phyloP scores from a whole-genome alignment of 2,797 vertebrate species.

The Acanthurus lineatus region DNA sequence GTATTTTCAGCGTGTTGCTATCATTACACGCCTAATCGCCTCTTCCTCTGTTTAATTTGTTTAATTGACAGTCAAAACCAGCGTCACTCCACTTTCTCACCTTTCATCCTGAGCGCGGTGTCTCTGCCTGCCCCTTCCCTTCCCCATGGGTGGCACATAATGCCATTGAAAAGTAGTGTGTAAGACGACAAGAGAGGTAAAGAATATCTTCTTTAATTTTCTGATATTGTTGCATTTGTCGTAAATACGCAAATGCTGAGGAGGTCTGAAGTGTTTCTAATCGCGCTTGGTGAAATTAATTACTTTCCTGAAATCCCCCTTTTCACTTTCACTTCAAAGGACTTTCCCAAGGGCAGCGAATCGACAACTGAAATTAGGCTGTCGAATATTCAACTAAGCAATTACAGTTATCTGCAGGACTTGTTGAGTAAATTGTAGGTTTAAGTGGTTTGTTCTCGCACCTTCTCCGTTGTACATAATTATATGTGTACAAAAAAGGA shows the following conservation, averaged over 20 bases:
- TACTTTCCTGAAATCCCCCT: conserved; percentile 80
- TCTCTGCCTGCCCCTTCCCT: conserved; percentile 15
- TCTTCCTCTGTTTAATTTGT: conserved; percentile 35
- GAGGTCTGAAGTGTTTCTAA: conserved; percentile 84
- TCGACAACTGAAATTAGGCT: conserved; percentile 84
- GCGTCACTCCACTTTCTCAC: conserved; percentile 40
- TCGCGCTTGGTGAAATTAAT: conserved; percentile 84
- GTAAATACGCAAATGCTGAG: conserved; percentile 75
- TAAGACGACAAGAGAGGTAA: conserved; percentile 60
- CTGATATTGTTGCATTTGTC: conserved; percentile 74
- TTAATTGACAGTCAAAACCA: conserved; percentile 38
- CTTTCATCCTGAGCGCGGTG: conserved; percentile 39
- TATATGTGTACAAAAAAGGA: conserved; percentile 65
- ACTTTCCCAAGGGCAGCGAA: conserved; percentile 86
- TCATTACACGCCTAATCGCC: conserved; percentile 30
- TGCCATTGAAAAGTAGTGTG: conserved; percentile 47
- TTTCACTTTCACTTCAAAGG: conserved; percentile 86
- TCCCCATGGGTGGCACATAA: conserved; percentile 54
- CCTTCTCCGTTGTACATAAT: conserved; percentile 77
- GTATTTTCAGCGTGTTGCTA: conserved; percentile 9
- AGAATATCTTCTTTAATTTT: conserved; percentile 78
- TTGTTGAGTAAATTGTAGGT: conserved; percentile 84
- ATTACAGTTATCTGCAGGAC: conserved; percentile 85
- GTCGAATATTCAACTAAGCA: conserved; percentile 85
- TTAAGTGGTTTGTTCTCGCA: conserved; percentile 84